Percentiles rank a stretch among this genome's conserved stretches.
phyloP scores from a whole-genome alignment of 2,888 invertebrate genomes.

The Bombylius discolor region DNA sequence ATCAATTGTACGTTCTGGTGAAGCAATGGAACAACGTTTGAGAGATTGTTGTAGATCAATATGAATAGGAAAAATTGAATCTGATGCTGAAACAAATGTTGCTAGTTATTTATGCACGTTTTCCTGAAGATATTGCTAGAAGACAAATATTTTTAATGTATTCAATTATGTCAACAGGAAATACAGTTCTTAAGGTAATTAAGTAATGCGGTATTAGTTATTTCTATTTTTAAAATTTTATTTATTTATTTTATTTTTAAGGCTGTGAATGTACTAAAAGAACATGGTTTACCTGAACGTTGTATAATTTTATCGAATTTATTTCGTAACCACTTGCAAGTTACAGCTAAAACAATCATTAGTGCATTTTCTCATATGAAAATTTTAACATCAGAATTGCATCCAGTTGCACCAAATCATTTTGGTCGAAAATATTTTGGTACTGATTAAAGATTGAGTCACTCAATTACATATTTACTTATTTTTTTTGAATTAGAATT shows the following conservation, averaged over 20 bases:
- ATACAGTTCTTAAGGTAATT: constrained; percentile 69
- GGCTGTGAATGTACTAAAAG: constrained; percentile 86
- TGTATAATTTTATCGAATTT: constrained; percentile 94
- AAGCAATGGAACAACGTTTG: constrained; percentile 92
- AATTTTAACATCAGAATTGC: constrained; percentile 90
- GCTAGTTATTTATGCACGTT: constrained; percentile 96
- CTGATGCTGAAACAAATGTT: constrained; percentile 90
- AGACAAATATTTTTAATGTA: constrained; percentile 92
- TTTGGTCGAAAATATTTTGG: constrained; percentile 99
- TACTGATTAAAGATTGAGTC: constrained; percentile 54
- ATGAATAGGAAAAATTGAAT: constrained; percentile 96
- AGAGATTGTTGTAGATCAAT: constrained; percentile 97
- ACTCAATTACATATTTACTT: too few relatives aligned
- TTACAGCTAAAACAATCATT: constrained; percentile 71
- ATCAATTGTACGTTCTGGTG: constrained; percentile 85
- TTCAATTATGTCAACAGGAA: constrained; percentile 97
- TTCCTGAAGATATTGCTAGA: constrained; percentile 86
- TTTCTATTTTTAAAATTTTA: not conserved
- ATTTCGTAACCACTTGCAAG: constrained; percentile 87
- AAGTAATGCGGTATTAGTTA: too few relatives aligned
- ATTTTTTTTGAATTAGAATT: too few relatives aligned
- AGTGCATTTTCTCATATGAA: constrained; percentile 82
- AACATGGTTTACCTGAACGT: constrained; percentile 86
- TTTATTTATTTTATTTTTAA: constrained; percentile 40
- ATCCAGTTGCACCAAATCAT: constrained; percentile 90